Percentiles rank a stretch among this genome's conserved stretches.
Conservation (phyloP, 2,888 invertebrate species). For the Marronus borbonicus region DNA sequence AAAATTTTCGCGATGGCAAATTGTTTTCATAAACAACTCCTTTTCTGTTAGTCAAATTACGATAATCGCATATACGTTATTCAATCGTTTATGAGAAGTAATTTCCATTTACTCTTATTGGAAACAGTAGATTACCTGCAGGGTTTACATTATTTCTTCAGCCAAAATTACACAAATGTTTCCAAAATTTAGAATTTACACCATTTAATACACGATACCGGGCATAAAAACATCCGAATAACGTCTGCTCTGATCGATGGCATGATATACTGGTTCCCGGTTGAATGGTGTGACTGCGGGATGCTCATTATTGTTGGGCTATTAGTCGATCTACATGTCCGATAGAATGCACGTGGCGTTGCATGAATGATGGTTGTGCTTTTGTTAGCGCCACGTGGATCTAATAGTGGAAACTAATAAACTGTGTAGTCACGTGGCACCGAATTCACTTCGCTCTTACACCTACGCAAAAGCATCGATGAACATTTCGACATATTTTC, state of each 20-base stretch:
- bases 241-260: constrained; percentile 7
- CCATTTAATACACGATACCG: background rate
- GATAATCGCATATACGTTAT: no score
- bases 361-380: constrained; percentile 48
- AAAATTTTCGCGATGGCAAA: no score
- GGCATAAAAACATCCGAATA: background rate
- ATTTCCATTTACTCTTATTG: no score
- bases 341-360: constrained; percentile 50
- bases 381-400: constrained; percentile 48
- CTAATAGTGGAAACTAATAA: constrained; percentile 42
- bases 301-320: constrained; percentile 47
- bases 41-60: no score
- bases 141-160: no score
- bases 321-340: constrained; percentile 52
- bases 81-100: no score
- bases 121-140: no score
- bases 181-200: background rate
- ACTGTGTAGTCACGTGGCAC: constrained; percentile 28
- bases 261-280: background rate
- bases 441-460: background rate
- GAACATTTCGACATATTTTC: background rate
- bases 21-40: no score
- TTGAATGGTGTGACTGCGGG: constrained; percentile 20
- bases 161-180: background rate
- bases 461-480: background rate